A percentile compares a stretch with the other conserved stretches of the same genome.
phyloP scores from a whole-genome alignment of 2,888 invertebrate species.

The Pomacea canaliculata region DNA sequence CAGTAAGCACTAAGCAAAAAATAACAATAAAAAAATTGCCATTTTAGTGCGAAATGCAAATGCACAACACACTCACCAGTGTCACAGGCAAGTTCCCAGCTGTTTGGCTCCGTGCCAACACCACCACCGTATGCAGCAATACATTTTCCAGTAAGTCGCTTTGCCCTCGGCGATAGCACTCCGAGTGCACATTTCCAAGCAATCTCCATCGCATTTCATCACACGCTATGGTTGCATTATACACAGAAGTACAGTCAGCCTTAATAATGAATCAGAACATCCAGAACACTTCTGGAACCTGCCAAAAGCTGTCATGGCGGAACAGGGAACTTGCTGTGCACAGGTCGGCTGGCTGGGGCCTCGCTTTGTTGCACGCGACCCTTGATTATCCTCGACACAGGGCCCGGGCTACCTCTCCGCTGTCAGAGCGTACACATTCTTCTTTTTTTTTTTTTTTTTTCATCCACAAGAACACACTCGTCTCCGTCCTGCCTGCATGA shows the following conservation, averaged over 20 bases:
- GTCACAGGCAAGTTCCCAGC: neutral
- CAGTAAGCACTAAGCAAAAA: too few relatives aligned
- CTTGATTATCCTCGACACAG: constrained; percentile 23
- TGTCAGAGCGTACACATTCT: neutral
- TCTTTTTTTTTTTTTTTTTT: neutral
- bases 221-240: neutral
- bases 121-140: too few relatives aligned
- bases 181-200: too few relatives aligned
- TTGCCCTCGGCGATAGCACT: too few relatives aligned
- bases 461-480: constrained; percentile 5
- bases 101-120: too few relatives aligned
- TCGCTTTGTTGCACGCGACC: constrained; percentile 3
- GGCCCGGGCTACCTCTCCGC: constrained; percentile 4
- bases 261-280: constrained; percentile 18
- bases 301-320: constrained; percentile 27
- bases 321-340: constrained; percentile 7
- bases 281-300: constrained; percentile 3
- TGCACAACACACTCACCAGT: neutral
- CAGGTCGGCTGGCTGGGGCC: constrained; percentile 7
- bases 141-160: too few relatives aligned
- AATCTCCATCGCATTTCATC: neutral
- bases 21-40: too few relatives aligned
- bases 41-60: neutral
- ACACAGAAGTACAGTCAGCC: constrained; percentile 3
- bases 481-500: neutral